These are phyloP conservation scores for Prionailurus bengalensis DNA, from an alignment of 2,113 vertebrate species.

Conservation along the genomic window DNA sequence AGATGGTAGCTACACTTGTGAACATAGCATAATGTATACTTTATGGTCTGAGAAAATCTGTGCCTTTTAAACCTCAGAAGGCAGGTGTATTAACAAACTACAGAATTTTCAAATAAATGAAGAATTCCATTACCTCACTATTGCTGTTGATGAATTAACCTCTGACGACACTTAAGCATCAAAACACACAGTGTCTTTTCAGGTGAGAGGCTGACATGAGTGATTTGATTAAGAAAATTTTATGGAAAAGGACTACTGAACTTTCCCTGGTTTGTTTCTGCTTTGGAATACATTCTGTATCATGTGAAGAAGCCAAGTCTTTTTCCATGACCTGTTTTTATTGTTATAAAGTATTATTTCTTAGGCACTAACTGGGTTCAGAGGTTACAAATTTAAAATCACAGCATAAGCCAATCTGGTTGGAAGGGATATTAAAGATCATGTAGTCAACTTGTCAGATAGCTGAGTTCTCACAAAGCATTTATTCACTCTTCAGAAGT, in stretches of 20 bases:
- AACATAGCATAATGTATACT: conserved; percentile 40
- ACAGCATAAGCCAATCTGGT: background rate
- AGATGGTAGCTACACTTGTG: background rate
- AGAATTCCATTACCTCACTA: conserved; percentile 90
- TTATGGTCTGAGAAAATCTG: conserved; percentile 83
- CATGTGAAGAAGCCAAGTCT: background rate
- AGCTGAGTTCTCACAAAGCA: background rate
- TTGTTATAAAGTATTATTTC: conserved; percentile 55
- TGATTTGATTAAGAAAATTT: conserved; percentile 74
- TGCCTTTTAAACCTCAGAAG: conserved; percentile 84
- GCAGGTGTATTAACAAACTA: conserved; percentile 88
- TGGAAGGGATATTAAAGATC: conserved; percentile 3
- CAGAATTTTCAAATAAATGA: conserved; percentile 87
- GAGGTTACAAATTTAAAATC: conserved; percentile 61
- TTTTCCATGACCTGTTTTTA: conserved; percentile 65
- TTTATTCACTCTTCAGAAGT: background rate
- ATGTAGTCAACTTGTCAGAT: background rate
- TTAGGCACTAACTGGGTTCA: conserved; percentile 24
- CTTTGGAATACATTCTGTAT: conserved; percentile 29
- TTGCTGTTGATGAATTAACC: conserved; percentile 86
- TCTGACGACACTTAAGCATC: conserved; percentile 85
- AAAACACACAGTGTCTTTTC: conserved; percentile 83
- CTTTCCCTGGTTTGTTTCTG: conserved; percentile 57
- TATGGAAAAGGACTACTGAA: conserved; percentile 47
- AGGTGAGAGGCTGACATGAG: conserved; percentile 72